Percentiles rank a stretch among this genome's conserved stretches.
phyloP scores from a whole-genome alignment of 2,888 invertebrate species.

The Aleiodes leptofemur region DNA sequence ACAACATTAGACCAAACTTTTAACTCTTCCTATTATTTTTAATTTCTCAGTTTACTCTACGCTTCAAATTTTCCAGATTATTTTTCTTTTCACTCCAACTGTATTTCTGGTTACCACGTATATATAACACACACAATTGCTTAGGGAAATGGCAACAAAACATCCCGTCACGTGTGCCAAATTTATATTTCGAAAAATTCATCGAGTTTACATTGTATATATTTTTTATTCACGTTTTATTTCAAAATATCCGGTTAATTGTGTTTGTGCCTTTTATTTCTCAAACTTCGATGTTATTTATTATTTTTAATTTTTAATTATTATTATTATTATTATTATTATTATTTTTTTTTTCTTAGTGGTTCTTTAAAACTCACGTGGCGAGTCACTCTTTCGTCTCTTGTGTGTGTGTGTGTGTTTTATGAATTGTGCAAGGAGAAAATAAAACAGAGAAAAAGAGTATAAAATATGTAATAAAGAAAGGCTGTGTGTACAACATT shows the following conservation, averaged over 20 bases:
- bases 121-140: not conserved
- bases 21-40: constrained; percentile 20
- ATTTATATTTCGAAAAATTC: constrained; percentile 12
- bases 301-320: not conserved
- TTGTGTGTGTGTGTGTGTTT: too few species aligned
- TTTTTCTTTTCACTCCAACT: not conserved
- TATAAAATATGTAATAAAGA: constrained; percentile 15
- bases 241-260: constrained; percentile 26
- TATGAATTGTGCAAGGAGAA: too few species aligned
- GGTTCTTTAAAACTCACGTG: too few species aligned
- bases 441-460: not conserved
- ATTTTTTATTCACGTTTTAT: not conserved
- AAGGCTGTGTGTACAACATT: not conserved
- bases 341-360: not conserved
- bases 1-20: not conserved
- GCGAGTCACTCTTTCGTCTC: too few species aligned
- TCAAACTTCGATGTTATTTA: not conserved
- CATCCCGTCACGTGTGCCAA: constrained; percentile 33
- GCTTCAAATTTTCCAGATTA: not conserved
- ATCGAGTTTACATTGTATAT: not conserved
- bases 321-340: too few species aligned
- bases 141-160: constrained; percentile 23
- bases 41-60: not conserved
- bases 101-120: not conserved
- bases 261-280: not conserved